Conservation (phyloP, 2,113 vertebrate genomes). For the Petrocephalus zakoni region DNA sequence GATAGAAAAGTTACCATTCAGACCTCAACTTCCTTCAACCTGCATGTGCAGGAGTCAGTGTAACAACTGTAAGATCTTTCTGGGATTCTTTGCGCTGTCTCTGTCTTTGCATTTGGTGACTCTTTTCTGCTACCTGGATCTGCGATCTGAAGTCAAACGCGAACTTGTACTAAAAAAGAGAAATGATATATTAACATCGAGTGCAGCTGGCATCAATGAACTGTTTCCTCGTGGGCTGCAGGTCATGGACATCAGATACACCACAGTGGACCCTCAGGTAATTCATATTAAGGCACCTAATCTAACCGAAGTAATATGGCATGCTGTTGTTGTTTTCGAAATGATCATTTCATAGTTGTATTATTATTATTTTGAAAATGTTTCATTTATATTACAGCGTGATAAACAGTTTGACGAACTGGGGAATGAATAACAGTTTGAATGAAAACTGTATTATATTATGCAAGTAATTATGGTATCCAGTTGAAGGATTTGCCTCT, state of each 20-base stretch:
- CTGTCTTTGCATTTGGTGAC: conserved; percentile 81
- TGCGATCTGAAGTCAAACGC: conserved; percentile 76
- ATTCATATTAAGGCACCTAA: conserved; percentile 19
- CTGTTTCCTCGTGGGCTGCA: conserved; percentile 37
- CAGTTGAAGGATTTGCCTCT: not conserved
- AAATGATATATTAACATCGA: conserved; percentile 44
- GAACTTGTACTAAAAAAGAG: conserved; percentile 63
- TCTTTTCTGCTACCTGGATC: conserved; percentile 78
- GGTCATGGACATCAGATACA: conserved; percentile 38
- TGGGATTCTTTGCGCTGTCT: conserved; percentile 80
- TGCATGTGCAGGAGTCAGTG: conserved; percentile 64
- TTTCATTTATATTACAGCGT: not conserved
- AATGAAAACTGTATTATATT: not conserved
- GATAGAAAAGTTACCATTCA: conserved; percentile 51
- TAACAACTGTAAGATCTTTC: conserved; percentile 68
- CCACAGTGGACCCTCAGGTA: conserved; percentile 39
- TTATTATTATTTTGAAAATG: not conserved
- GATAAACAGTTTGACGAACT: not conserved
- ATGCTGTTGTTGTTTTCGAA: not conserved
- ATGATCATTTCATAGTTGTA: not conserved
- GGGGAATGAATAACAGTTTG: not conserved
- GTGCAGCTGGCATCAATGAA: conserved; percentile 44
- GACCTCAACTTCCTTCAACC: conserved; percentile 37
- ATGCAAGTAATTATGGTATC: not conserved
- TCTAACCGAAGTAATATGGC: not conserved